Evolutionary conservation across 2,888 invertebrate species (phyloP), one percentile per base, ranked within the genome.

Genomic region (Helobdella robusta): DNA sequence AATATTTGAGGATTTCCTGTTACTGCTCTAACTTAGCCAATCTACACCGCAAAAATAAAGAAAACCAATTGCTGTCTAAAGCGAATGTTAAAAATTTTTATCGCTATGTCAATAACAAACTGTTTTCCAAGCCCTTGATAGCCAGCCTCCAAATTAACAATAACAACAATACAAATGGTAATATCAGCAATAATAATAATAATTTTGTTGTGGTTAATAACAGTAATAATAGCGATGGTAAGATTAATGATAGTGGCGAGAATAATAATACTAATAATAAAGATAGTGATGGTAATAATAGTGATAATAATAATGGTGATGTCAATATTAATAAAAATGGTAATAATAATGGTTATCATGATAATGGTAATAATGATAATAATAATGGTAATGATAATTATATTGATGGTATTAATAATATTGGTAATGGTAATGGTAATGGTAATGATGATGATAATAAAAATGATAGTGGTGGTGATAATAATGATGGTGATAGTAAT

Each of bases 301-400:
- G 25, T 18, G 25, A 50, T 50, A 50, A 50, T 18, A 50, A 50
- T 50, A 50, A 6, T 50, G 25, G 25, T 8, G 25, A 50, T 50
- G 25, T 23, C 25, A 50, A 50, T 50, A 50, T 23, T 50, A 18
- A 8, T 8, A 50, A 50, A 23, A 50, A 50, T 4, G 25, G 25
- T 50, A 50, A 50, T 18, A 50, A 8, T 50, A 5, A 50, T 50
- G 25, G 25, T 50, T 23, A 50, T 18, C n/a, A 4, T 50, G 18
- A 23, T 23, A 50, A 50, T 18, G 25, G 25, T 50, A 50, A 50
- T 50, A 50, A 50, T 50, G 25, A 50, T 50, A 50, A 50, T 50
- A 50, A 50, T 50, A 18, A 50, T 50, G 25, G 25, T 50, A 50
- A 50, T 50, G 25, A 50, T n/a, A n/a, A n/a, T n/a, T n/a, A n/a